These are phyloP conservation scores for Lordiphosa clarofinis DNA, from an alignment of 1,140 invertebrate genomes.

Conservation along the genomic window DNA sequence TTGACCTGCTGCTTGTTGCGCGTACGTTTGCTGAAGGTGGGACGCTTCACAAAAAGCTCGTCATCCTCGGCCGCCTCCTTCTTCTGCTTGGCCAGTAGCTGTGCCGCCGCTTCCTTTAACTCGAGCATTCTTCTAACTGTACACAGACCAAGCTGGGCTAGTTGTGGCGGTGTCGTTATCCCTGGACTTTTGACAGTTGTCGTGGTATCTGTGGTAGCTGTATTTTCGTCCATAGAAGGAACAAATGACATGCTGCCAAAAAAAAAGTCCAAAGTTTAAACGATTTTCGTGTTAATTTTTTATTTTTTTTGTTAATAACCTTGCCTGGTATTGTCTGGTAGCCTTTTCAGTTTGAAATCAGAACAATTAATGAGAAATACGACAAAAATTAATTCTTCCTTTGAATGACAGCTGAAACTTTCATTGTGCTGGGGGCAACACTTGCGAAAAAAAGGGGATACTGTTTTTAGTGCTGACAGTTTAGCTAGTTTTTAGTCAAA, in stretches of 20 bases:
- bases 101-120: conserved; percentile 3
- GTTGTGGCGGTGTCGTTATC: conserved; percentile 26
- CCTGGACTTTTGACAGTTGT: neutral
- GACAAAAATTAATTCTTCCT: neutral
- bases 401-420: neutral
- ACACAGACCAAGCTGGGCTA: conserved; percentile 35
- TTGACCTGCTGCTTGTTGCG: neutral
- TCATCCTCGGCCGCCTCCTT: conserved; percentile 6
- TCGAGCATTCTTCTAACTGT: conserved; percentile 26
- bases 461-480: no score
- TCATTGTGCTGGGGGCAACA: neutral
- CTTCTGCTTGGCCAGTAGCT: neutral
- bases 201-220: neutral
- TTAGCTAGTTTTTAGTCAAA: no score
- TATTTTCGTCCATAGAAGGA: conserved; percentile 1
- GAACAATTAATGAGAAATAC: neutral
- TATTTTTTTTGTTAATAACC: neutral
- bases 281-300: neutral
- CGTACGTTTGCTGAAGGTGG: conserved; percentile 16
- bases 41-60: conserved; percentile 49
- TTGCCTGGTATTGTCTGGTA: conserved; percentile 4
- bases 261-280: neutral
- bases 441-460: neutral
- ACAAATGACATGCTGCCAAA: conserved; percentile 4
- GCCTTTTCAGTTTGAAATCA: neutral